phyloP scores from a whole-genome alignment of 2,113 vertebrate species.

The Thalassarche chlororhynchos region DNA sequence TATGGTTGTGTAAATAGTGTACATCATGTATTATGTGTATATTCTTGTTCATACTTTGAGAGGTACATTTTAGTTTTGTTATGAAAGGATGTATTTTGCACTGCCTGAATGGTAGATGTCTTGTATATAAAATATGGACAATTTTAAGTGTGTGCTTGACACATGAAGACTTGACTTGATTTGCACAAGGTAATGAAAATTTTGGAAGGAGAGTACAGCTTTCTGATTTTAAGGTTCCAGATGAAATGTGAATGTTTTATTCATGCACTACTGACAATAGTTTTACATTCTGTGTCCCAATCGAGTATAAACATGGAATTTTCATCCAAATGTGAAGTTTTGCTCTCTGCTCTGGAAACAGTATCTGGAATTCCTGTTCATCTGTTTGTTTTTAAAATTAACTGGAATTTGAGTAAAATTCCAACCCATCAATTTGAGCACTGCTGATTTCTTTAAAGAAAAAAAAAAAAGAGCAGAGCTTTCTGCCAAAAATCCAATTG shows the following conservation, averaged over 20 bases:
- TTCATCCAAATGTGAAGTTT: constrained; percentile 67
- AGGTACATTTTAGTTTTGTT: constrained; percentile 96
- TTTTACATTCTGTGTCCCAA: constrained; percentile 67
- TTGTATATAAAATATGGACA: constrained; percentile 77
- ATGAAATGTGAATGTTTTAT: constrained; percentile 76
- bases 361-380: constrained; percentile 54
- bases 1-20: constrained; percentile 90
- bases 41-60: constrained; percentile 90
- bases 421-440: constrained; percentile 52
- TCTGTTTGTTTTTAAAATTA: constrained; percentile 48
- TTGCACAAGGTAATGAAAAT: constrained; percentile 83
- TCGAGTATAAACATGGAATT: constrained; percentile 54
- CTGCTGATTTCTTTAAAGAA: constrained; percentile 2
- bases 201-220: constrained; percentile 70
- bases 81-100: constrained; percentile 89
- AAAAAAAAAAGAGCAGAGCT: constrained; percentile 27
- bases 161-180: constrained; percentile 77
- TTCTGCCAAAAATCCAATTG: constrained; percentile 63
- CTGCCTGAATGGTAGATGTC: constrained; percentile 79
- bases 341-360: constrained; percentile 65
- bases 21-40: constrained; percentile 93
- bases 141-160: constrained; percentile 72
- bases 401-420: constrained; percentile 54
- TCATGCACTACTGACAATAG: constrained; percentile 76
- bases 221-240: constrained; percentile 65